Conservation (phyloP, 2,888 invertebrate genomes). For the Synergus laeviventris region DNA sequence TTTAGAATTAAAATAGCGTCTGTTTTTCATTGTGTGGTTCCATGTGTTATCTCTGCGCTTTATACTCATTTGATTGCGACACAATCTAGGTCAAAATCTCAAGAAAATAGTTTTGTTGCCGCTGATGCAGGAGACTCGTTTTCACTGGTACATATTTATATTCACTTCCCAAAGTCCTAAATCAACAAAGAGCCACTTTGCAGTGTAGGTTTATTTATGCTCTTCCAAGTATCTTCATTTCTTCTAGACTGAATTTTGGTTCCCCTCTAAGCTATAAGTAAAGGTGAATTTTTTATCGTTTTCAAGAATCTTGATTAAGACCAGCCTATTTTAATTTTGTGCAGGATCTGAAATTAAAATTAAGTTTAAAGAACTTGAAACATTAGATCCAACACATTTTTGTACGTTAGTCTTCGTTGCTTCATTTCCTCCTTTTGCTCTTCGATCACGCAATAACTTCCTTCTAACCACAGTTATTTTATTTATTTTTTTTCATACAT, state of each 20-base stretch:
- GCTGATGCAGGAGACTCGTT: not conserved
- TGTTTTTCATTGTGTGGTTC: not conserved
- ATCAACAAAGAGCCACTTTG: not conserved
- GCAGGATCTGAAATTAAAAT: not conserved
- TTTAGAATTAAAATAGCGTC: not conserved
- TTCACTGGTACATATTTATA: not conserved
- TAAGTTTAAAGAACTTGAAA: not conserved
- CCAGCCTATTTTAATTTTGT: not conserved
- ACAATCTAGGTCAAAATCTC: not conserved
- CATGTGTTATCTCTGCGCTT: not conserved
- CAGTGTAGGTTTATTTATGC: not conserved
- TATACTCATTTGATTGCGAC: conserved; percentile 10
- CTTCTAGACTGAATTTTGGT: not conserved
- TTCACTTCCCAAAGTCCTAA: not conserved
- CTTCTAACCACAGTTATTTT: conserved; percentile 15
- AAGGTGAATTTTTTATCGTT: too few species aligned
- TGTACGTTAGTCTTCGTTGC: not conserved
- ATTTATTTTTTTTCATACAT: not conserved
- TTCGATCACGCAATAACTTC: conserved; percentile 25
- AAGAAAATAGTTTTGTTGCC: not conserved
- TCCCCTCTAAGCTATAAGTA: too few species aligned
- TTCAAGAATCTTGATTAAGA: not conserved
- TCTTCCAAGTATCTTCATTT: not conserved
- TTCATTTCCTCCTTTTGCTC: not conserved
- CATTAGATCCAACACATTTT: not conserved